Evolutionary conservation across 1,140 invertebrate species (phyloP).

Genomic region (Sminthurinus signatus): DNA sequence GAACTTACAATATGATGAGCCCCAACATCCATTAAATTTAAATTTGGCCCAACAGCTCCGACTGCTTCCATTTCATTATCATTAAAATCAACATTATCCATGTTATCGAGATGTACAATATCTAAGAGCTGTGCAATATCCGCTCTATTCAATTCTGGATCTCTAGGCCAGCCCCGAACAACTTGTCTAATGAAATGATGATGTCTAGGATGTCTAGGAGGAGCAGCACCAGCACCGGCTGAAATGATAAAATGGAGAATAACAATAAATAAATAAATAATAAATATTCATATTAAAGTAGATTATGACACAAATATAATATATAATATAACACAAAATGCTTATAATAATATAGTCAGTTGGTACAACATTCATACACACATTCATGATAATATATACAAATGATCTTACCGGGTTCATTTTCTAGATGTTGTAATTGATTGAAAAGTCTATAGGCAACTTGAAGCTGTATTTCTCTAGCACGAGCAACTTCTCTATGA

Average conservation of each 20-base stretch:
- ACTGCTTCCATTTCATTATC: background rate
- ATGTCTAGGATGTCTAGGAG: background rate
- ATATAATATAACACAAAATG: too few relatives aligned
- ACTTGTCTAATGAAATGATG: background rate
- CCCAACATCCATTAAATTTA: too few relatives aligned
- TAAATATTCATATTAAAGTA: too few relatives aligned
- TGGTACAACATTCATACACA: too few relatives aligned
- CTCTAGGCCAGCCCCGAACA: background rate
- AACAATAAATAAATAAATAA: too few relatives aligned
- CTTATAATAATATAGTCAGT: too few relatives aligned
- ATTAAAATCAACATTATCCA: background rate
- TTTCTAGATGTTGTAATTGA: background rate
- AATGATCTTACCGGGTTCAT: too few relatives aligned
- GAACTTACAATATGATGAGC: too few relatives aligned
- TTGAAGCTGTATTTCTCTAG: background rate
- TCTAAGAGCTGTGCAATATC: background rate
- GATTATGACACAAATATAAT: too few relatives aligned
- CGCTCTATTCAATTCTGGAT: background rate
- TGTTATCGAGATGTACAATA: background rate
- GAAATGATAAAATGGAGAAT: too few relatives aligned
- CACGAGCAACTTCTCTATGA: background rate
- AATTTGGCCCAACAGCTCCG: background rate
- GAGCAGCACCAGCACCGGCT: background rate
- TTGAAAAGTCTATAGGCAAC: background rate
- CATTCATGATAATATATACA: too few relatives aligned